Conservation (phyloP, 1,140 invertebrate genomes). For the Drosophila obscura region DNA sequence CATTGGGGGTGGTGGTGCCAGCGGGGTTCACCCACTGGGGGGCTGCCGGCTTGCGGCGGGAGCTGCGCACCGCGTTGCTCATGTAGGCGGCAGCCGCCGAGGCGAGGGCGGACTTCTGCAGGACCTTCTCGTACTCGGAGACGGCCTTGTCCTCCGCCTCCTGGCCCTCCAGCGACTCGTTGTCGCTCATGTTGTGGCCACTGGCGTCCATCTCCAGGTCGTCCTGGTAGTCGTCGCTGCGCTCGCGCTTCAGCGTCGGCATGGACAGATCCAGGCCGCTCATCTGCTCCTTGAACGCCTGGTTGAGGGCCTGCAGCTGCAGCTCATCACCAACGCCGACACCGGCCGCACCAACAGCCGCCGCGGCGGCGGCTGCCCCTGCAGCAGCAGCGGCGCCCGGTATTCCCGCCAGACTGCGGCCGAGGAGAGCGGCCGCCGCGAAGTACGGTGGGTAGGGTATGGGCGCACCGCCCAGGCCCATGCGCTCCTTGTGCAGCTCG, state of each 20-base stretch:
- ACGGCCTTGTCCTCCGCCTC: conserved; percentile 84
- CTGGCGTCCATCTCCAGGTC: conserved; percentile 86
- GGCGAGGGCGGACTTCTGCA: conserved; percentile 78
- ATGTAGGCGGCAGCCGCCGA: conserved; percentile 68
- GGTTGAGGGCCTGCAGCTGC: conserved; percentile 84
- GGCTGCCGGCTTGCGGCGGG: conserved; percentile 94
- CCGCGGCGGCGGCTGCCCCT: conserved; percentile 74
- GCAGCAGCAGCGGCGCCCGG: conserved; percentile 85
- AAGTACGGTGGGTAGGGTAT: conserved; percentile 90
- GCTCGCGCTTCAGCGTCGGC: conserved; percentile 89
- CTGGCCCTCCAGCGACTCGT: conserved; percentile 87
- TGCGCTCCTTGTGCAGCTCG: conserved; percentile 92
- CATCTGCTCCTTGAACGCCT: conserved; percentile 90
- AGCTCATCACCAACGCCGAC: conserved; percentile 75
- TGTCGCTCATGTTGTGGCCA: conserved; percentile 91
- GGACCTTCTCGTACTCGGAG: conserved; percentile 83
- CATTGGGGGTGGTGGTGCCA: conserved; percentile 84
- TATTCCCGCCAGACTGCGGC: conserved; percentile 85
- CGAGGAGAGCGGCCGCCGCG: conserved; percentile 89
- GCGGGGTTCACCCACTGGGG: conserved; percentile 97
- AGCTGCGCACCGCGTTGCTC: conserved; percentile 72
- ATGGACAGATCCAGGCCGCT: conserved; percentile 92
- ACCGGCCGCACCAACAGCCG: conserved; percentile 75
- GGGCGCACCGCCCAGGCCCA: conserved; percentile 89
- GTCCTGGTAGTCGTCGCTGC: conserved; percentile 89